Base-by-base conservation (phyloP, 1,140 invertebrate genomes). In the Danaus plexippus region DNA sequence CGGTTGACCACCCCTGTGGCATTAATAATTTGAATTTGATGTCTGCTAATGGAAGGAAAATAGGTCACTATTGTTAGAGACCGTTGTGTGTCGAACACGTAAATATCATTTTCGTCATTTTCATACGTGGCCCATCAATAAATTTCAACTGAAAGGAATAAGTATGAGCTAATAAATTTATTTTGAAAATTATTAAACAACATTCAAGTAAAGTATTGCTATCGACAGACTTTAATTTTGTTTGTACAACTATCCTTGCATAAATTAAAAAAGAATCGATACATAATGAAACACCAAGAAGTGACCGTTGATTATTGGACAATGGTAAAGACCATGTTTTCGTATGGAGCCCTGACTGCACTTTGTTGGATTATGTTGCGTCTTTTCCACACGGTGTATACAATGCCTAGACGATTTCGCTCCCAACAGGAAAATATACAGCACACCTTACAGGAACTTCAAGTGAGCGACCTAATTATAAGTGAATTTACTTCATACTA, bases 251-350 rank as follows among this genome's bases (percentile, higher is more conserved):
- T 4, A 32, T 32, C 22, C 22, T 32, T 32, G 22, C 22, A 3
- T 32, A 32, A 32, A 32, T 32, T 7, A 32, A 32, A 32, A 32
- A 32, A 32, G 22, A n/a, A 32, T 32, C 22, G 22, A 32, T 32
- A 32, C 22, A 59, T 59, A 53, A 89, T 89, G 88, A 88, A 85
- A 57, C 65, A 81, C 42, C 88, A 89, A 66, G 69, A 88, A 73
- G 87, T 89, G 0, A 75, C 64, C 10, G 86, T 89, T 41, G 88
- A 89, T 59, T 83, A 81, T 42, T 88, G 85, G 85, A 73, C 80
- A 3, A 89, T 89, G 87, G 51, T 71, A 0, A 78, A 88, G 53
- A 70, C 83, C 0, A 88, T 88, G 77, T 49, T 82, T 1, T 69
- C 78, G 10, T 89, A 88, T 57, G 65, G 84, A 5, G 67, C 66